Conservation (phyloP, 2,797 vertebrate genomes). For the Crypturellus tataupa region DNA sequence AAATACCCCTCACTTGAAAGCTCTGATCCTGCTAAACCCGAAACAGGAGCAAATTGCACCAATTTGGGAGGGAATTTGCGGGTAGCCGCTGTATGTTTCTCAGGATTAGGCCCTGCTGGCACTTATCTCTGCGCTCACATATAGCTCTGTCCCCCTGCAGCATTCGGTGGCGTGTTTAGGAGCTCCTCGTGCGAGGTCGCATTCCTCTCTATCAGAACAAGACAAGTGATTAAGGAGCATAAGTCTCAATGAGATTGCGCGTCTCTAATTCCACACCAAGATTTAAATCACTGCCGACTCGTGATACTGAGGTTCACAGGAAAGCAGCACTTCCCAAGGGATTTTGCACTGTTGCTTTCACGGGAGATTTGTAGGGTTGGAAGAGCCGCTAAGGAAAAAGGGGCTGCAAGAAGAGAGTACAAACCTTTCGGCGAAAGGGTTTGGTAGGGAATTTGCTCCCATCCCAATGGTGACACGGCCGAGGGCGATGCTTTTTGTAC, state of each 20-base stretch:
- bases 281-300: not conserved
- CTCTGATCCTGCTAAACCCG: not conserved
- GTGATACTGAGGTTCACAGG: not conserved
- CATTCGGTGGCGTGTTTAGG: not conserved
- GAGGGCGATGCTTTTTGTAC: not conserved
- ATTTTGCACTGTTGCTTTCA: not conserved
- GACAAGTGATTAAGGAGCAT: not conserved
- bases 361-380: not conserved
- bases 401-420: not conserved
- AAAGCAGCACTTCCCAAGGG: not conserved
- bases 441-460: not conserved
- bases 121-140: not conserved
- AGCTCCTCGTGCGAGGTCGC: not conserved
- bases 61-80: not conserved
- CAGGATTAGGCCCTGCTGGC: not conserved
- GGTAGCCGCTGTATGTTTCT: not conserved
- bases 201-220: not conserved
- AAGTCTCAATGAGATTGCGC: not conserved
- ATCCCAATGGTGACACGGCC: not conserved
- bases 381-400: not conserved
- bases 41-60: not conserved
- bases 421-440: not conserved
- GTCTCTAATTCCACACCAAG: not conserved
- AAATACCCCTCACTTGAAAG: not conserved
- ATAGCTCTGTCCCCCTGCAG: accelerated